Percentiles rank a stretch among this genome's conserved stretches.
Evolutionary conservation across 2,888 invertebrate genomes (phyloP).

Genomic region (Furcula furcula): DNA sequence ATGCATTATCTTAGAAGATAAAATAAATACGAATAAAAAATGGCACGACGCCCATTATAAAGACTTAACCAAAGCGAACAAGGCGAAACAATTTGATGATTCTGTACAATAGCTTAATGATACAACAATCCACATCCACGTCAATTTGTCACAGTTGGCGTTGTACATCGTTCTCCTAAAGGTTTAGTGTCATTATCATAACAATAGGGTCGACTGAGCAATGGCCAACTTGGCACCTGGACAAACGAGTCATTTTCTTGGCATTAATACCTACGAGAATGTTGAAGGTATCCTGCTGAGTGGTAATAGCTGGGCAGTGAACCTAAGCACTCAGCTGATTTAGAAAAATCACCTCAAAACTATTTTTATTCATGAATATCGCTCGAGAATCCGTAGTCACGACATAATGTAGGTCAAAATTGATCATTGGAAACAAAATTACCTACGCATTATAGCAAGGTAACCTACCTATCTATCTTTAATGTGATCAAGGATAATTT

Average conservation of each 20-base stretch:
- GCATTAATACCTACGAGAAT: constrained; percentile 23
- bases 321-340: too few relatives aligned
- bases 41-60: constrained; percentile 35
- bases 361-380: too few relatives aligned
- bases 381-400: too few relatives aligned
- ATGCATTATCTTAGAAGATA: constrained; percentile 15
- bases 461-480: too few relatives aligned
- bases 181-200: constrained; percentile 33
- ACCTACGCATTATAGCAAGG: too few relatives aligned
- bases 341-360: too few relatives aligned
- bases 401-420: too few relatives aligned
- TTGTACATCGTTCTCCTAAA: constrained; percentile 11
- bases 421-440: too few relatives aligned
- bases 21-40: constrained; percentile 42
- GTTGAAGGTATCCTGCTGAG: constrained; percentile 26
- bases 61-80: constrained; percentile 32
- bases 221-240: constrained; percentile 36
- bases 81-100: constrained; percentile 34
- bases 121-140: constrained; percentile 25
- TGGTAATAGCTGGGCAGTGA: too few relatives aligned
- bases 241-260: constrained; percentile 28
- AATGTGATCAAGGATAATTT: too few relatives aligned
- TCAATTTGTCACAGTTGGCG: constrained; percentile 46
- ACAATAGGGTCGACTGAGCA: constrained; percentile 32
- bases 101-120: constrained; percentile 37